Conservation (phyloP, 2,797 vertebrate species). For the Lagothrix lagotricha region DNA sequence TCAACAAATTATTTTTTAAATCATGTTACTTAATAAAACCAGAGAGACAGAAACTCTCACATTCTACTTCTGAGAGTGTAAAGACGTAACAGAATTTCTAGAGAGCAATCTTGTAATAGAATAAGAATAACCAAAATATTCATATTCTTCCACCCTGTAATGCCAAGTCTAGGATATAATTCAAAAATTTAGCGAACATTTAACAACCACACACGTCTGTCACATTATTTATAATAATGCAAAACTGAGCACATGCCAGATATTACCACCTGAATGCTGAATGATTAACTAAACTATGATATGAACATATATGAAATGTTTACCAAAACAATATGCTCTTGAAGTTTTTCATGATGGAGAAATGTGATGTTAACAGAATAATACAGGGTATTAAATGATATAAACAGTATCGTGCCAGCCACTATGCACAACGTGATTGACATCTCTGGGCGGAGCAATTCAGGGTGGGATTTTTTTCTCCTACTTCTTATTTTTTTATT, state of each 20-base stretch:
- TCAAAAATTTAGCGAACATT: not conserved
- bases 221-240: not conserved
- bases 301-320: not conserved
- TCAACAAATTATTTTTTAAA: not conserved
- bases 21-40: not conserved
- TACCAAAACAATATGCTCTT: not conserved
- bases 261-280: not conserved
- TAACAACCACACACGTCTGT: not conserved
- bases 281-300: not conserved
- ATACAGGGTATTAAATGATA: not conserved
- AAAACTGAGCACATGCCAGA: not conserved
- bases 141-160: not conserved
- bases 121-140: conserved; percentile 14
- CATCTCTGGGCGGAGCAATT: not conserved
- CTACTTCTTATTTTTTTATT: not conserved
- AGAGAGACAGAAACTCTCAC: not conserved
- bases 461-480: not conserved
- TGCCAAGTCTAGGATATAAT: not conserved
- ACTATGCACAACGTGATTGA: not conserved
- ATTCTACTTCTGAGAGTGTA: not conserved
- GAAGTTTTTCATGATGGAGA: not conserved
- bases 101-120: not conserved
- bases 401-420: not conserved
- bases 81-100: not conserved
- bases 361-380: not conserved